A percentile compares a stretch with the other conserved stretches of the same genome.
Conservation (phyloP, 1,140 invertebrate genomes). For the Brachionus rubens region DNA sequence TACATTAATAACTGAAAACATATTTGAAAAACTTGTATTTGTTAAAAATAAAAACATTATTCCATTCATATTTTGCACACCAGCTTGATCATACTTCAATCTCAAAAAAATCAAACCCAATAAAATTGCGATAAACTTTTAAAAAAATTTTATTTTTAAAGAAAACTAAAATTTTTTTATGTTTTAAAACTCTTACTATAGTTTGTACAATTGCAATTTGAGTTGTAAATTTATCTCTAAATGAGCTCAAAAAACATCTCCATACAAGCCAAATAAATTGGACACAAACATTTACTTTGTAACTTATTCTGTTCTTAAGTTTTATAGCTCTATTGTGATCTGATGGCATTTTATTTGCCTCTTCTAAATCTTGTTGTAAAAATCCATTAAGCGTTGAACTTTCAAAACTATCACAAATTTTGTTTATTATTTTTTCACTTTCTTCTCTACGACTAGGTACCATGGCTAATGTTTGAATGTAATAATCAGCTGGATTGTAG, state of each 20-base stretch:
- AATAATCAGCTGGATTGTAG: conserved; percentile 46
- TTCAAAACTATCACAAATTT: not conserved
- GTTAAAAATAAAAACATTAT: conserved; percentile 76
- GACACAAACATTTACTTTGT: conserved; percentile 4
- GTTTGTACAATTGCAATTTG: conserved; percentile 28
- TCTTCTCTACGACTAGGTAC: conserved; percentile 75
- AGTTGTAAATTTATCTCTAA: conserved; percentile 23
- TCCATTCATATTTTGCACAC: conserved; percentile 46
- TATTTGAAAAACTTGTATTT: conserved; percentile 67
- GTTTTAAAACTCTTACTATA: not conserved
- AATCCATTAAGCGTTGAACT: not conserved
- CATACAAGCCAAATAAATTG: conserved; percentile 46
- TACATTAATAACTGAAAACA: conserved; percentile 47
- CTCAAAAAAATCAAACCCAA: conserved; percentile 38
- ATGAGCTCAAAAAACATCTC: conserved; percentile 7
- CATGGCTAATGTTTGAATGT: conserved; percentile 63
- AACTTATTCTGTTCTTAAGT: conserved; percentile 34
- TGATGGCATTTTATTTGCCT: not conserved
- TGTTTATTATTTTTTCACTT: conserved; percentile 49
- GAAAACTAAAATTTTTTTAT: not conserved
- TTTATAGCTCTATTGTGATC: not conserved
- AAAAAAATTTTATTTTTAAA: not conserved
- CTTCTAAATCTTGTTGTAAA: not conserved
- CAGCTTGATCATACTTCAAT: conserved; percentile 17
- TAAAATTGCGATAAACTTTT: conserved; percentile 26